Evolutionary conservation across 2,888 invertebrate genomes (phyloP), one percentile per base, ranked within the genome.

Genomic region (Tupiocoris notatus): DNA sequence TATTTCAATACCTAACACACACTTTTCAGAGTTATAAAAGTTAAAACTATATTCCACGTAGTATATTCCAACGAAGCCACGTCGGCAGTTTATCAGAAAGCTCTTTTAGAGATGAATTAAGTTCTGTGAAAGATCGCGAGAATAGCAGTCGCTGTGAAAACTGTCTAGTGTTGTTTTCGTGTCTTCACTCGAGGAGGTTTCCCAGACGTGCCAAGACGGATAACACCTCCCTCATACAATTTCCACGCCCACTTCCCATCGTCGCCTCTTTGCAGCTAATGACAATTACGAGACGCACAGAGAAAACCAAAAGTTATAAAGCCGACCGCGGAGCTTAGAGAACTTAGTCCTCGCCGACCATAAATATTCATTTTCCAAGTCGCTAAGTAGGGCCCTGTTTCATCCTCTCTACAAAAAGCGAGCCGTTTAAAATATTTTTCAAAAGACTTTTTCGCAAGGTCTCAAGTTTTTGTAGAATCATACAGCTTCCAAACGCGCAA

Each of bases 361-460:
- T 68, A 68, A 68, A 68, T 68, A 68, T 68, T 68, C 68, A 68
- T 25, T 68, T 58, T 23, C 58, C 9, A 22, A 39, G 39, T 39
- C 12, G 39, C 39, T 39, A 39, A 39, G 39, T 39, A 39, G 39
- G 39, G 12, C 39, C 39, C 39, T 39, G 39, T 39, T 39, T 39
- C 12, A 39, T 3, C 39, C 39, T 39, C 39, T 39, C 39, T 3
- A 39, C 39, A 39, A 39, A 39, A 39, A 39, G 39, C 39, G 6
- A 39, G 39, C 6, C 39, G 39, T 39, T 39, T 39, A 12, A 39
- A 39, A 39, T 39, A 39, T 39, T 39, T 39, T 39, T 12, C 39
- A 39, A 7, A 39, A 39, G 39, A 39, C 12, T 39, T 12, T n/a
- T n/a, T n/a, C n/a, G n/a, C n/a, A n/a, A n/a, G n/a, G n/a, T n/a